phyloP scores from a whole-genome alignment of 2,888 invertebrate species.

The Agrochola macilenta region DNA sequence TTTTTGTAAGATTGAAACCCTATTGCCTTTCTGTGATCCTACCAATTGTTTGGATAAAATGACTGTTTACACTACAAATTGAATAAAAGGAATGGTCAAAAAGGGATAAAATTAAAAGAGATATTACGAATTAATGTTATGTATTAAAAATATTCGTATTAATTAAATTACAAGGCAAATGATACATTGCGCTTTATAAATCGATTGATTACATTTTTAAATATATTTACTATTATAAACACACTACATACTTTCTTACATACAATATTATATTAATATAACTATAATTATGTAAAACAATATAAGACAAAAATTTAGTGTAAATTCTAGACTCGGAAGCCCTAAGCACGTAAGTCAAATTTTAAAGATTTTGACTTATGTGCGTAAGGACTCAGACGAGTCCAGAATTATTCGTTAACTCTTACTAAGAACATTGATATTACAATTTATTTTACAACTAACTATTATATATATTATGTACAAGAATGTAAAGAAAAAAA shows the following conservation, averaged over 20 bases:
- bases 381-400: too few species aligned
- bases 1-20: neutral
- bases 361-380: too few species aligned
- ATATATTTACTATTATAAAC: conserved; percentile 30
- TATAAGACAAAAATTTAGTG: neutral
- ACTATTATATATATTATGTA: too few species aligned
- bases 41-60: neutral
- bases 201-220: conserved; percentile 51
- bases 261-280: conserved; percentile 22
- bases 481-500: too few species aligned
- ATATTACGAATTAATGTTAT: conserved; percentile 37
- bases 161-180: conserved; percentile 57
- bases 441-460: too few species aligned
- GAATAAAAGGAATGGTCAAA: neutral
- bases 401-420: neutral
- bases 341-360: too few species aligned
- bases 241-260: conserved; percentile 39
- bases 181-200: conserved; percentile 45
- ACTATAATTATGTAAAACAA: conserved; percentile 13
- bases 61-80: neutral
- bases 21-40: neutral
- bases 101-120: conserved; percentile 26
- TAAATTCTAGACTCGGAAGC: too few species aligned
- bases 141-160: conserved; percentile 61
- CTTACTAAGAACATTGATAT: neutral